phyloP scores from a whole-genome alignment of 2,888 invertebrate species.

The Brachyptera risi region DNA sequence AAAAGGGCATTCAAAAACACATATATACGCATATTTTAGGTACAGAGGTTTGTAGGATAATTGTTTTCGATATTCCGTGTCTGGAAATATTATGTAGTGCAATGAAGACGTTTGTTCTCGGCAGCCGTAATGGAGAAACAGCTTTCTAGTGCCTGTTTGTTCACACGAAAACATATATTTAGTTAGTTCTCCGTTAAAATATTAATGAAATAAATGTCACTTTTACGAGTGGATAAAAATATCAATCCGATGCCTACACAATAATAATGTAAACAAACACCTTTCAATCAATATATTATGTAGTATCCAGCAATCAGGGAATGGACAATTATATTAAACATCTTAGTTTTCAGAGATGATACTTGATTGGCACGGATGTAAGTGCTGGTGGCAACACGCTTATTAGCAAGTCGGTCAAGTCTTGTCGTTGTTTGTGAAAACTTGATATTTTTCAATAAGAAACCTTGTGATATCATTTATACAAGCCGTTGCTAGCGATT shows the following conservation, averaged over 20 bases:
- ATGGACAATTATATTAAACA: slow-evolving; percentile 14
- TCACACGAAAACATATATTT: too few relatives aligned
- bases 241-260: slow-evolving; percentile 13
- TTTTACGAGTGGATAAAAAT: slow-evolving; percentile 3
- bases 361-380: too few relatives aligned
- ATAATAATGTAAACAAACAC: slow-evolving; percentile 7
- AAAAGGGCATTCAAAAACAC: slow-evolving; percentile 15
- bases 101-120: background rate
- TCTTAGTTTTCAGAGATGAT: too few relatives aligned
- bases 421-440: background rate
- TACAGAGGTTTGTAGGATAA: slow-evolving; percentile 23
- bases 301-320: slow-evolving; percentile 15
- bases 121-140: background rate
- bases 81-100: slow-evolving; percentile 23
- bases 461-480: slow-evolving; percentile 24
- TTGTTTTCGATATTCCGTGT: slow-evolving; percentile 24
- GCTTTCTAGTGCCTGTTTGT: slow-evolving; percentile 26
- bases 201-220: background rate
- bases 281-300: background rate
- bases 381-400: too few relatives aligned
- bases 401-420: background rate
- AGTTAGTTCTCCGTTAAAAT: too few relatives aligned
- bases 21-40: slow-evolving; percentile 27
- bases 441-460: slow-evolving; percentile 16
- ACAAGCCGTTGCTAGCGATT: too few relatives aligned